phyloP scores from a whole-genome alignment of 2,113 vertebrate genomes.

The Microtus montanus region DNA sequence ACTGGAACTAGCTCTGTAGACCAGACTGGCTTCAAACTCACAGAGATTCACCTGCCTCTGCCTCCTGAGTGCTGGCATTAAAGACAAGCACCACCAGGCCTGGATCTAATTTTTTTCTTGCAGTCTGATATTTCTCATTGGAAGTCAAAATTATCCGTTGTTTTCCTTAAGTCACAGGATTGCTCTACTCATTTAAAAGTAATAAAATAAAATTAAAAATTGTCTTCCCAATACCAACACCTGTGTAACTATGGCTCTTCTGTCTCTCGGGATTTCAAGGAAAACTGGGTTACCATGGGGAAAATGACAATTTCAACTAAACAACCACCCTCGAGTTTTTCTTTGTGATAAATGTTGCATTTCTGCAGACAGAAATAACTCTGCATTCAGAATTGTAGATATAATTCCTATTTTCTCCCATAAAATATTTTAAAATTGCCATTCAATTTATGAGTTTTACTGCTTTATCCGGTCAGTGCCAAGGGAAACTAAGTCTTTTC shows the following conservation, averaged over 20 bases:
- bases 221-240: neutral
- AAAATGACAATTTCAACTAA: neutral
- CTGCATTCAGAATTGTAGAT: neutral
- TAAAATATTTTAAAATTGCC: conserved; percentile 19
- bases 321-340: neutral
- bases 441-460: neutral
- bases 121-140: conserved; percentile 39
- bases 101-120: neutral
- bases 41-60: neutral
- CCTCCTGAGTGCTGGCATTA: neutral
- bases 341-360: neutral
- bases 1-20: neutral
- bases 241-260: neutral
- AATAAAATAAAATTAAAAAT: neutral
- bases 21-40: neutral
- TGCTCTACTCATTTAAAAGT: neutral
- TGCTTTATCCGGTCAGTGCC: neutral
- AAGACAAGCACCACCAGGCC: neutral
- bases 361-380: neutral
- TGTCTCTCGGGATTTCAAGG: conserved; percentile 2
- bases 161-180: conserved; percentile 25
- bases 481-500: neutral
- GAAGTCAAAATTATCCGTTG: conserved; percentile 9
- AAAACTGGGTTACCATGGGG: conserved; percentile 14
- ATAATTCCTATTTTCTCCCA: neutral